Percentiles rank a stretch among this genome's conserved stretches.
These are phyloP conservation scores for Pitangus sulphuratus DNA, from an alignment of 2,797 vertebrate genomes.

Conservation along the genomic window DNA sequence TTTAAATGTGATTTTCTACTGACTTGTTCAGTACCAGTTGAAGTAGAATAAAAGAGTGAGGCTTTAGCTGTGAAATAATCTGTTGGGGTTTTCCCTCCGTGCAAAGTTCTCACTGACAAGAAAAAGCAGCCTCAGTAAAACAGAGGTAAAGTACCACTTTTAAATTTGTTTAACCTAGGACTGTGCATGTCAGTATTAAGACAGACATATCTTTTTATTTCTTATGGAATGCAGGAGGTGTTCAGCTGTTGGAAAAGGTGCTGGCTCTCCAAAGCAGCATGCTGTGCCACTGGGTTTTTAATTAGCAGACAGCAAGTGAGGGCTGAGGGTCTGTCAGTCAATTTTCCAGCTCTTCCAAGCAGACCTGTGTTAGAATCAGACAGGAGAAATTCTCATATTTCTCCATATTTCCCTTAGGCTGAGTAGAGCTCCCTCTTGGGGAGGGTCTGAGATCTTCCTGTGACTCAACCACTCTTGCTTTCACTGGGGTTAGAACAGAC, in stretches of 20 bases:
- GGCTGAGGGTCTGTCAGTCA: background rate
- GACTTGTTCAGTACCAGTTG: background rate
- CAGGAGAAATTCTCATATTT: background rate
- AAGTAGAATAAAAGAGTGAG: background rate
- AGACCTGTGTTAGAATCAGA: background rate
- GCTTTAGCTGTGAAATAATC: background rate
- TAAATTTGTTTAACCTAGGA: background rate
- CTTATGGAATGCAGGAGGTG: background rate
- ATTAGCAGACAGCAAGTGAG: background rate
- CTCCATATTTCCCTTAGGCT: background rate
- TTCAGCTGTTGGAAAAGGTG: background rate
- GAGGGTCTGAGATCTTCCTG: background rate
- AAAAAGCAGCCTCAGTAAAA: background rate
- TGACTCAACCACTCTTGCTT: background rate
- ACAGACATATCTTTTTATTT: background rate
- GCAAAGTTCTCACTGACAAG: background rate
- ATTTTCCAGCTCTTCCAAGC: background rate
- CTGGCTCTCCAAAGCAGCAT: background rate
- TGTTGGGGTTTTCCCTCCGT: background rate
- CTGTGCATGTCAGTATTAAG: background rate
- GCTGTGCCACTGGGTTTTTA: background rate
- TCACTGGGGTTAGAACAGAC: background rate
- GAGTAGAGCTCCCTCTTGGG: background rate
- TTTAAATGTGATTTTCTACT: background rate
- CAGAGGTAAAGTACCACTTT: background rate